Conservation (phyloP, 2,113 vertebrate genomes). For the Pterocles orientalis region DNA sequence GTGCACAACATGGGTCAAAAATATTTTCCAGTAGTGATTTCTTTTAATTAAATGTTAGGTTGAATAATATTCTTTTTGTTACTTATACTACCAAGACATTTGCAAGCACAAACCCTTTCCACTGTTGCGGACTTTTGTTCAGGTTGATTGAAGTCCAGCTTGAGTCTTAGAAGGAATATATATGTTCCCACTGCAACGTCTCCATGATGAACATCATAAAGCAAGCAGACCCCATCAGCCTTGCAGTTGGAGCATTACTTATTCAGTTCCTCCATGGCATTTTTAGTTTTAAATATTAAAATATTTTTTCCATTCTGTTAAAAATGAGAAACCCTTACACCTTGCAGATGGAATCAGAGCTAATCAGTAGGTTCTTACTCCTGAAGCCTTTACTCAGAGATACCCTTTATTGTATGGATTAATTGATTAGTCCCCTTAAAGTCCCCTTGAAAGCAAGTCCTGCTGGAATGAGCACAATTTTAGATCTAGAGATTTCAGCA, state of each 20-base stretch:
- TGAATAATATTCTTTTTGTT: background rate
- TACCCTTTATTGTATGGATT: background rate
- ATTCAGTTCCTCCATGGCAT: background rate
- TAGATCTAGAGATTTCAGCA: background rate
- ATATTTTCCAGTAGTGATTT: background rate
- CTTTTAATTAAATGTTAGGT: background rate
- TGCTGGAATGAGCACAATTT: background rate
- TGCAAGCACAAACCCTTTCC: background rate
- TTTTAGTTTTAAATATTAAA: background rate
- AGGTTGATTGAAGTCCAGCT: background rate
- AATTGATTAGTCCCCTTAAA: background rate
- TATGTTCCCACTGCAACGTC: background rate
- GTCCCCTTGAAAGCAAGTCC: background rate
- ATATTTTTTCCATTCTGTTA: background rate
- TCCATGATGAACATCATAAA: background rate
- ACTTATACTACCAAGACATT: background rate
- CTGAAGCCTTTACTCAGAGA: background rate
- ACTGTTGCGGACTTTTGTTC: background rate
- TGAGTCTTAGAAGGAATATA: background rate
- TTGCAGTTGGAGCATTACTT: background rate
- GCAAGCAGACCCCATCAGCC: background rate
- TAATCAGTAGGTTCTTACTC: background rate
- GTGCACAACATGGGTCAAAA: background rate
- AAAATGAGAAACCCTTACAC: background rate
- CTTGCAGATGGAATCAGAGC: background rate